These are phyloP conservation scores for Aculops lycopersici DNA, from an alignment of 1,140 invertebrate genomes.

Conservation along the genomic window DNA sequence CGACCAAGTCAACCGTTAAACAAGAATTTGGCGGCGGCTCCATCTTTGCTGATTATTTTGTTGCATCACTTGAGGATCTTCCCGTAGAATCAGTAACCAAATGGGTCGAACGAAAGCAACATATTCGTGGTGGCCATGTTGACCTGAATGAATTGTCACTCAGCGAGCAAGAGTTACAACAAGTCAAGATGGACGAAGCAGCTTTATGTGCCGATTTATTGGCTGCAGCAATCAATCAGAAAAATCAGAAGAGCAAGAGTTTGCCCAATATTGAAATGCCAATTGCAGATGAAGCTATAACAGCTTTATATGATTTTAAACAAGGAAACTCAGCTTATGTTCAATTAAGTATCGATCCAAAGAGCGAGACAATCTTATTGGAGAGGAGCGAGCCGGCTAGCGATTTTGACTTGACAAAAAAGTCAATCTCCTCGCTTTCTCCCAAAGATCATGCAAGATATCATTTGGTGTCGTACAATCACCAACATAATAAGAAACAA, in stretches of 20 bases:
- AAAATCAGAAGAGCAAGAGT: slow-evolving; percentile 18
- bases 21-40: slow-evolving; percentile 62
- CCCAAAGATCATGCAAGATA: slow-evolving; percentile 55
- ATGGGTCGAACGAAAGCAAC: slow-evolving; percentile 1
- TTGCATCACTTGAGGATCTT: slow-evolving; percentile 29
- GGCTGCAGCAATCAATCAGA: background rate
- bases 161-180: slow-evolving; percentile 1
- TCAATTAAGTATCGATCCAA: slow-evolving; percentile 27
- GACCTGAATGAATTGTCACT: background rate
- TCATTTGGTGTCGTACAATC: slow-evolving; percentile 61
- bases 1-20: slow-evolving; percentile 87
- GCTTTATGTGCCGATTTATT: background rate
- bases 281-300: slow-evolving; percentile 39
- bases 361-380: slow-evolving; percentile 39
- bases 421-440: slow-evolving; percentile 30
- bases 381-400: slow-evolving; percentile 25
- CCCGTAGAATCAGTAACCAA: slow-evolving; percentile 8
- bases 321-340: slow-evolving; percentile 24
- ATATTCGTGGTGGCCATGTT: background rate
- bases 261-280: slow-evolving; percentile 70
- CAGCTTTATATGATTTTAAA: slow-evolving; percentile 27
- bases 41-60: slow-evolving; percentile 72
- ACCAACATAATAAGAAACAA: slow-evolving; percentile 64
- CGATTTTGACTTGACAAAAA: slow-evolving; percentile 20
- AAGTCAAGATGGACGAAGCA: slow-evolving; percentile 1